phyloP scores from a whole-genome alignment of 64 coral and sea anemone species.

The Platygyra sinensis region DNA sequence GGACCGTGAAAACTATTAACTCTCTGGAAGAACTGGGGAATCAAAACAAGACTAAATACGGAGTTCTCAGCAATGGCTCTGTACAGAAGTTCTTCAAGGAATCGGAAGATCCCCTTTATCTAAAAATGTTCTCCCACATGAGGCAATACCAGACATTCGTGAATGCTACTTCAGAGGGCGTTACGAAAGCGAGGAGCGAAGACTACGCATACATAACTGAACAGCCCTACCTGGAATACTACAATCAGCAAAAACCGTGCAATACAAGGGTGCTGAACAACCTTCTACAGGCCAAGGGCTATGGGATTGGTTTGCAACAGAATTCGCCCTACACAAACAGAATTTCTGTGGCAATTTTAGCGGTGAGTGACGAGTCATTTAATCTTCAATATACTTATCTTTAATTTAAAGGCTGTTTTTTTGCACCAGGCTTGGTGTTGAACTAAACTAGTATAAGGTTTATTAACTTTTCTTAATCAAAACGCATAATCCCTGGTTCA shows the following conservation, averaged over 20 bases:
- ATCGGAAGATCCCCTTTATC: slow-evolving; percentile 59
- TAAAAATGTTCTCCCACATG: slow-evolving; percentile 77
- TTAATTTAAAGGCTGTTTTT: too few relatives aligned
- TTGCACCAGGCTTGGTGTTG: too few relatives aligned
- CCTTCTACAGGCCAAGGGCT: slow-evolving; percentile 80
- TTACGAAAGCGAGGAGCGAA: slow-evolving; percentile 45
- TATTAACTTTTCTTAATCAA: too few relatives aligned
- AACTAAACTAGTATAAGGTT: too few relatives aligned
- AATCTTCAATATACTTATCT: too few relatives aligned
- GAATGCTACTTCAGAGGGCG: slow-evolving; percentile 52
- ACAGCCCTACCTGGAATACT: slow-evolving; percentile 63
- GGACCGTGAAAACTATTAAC: slow-evolving; percentile 65
- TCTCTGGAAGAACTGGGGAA: slow-evolving; percentile 75
- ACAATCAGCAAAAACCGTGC: slow-evolving; percentile 77
- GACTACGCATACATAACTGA: slow-evolving; percentile 92
- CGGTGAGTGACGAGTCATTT: slow-evolving; percentile 20
- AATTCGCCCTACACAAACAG: slow-evolving; percentile 73
- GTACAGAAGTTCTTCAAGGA: slow-evolving; percentile 70
- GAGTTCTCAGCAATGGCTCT: slow-evolving; percentile 58
- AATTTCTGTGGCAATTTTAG: slow-evolving; percentile 78
- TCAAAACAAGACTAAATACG: slow-evolving; percentile 76
- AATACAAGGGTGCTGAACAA: slow-evolving; percentile 83
- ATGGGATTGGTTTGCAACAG: slow-evolving; percentile 86
- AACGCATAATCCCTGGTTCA: too few relatives aligned
- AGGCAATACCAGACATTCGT: slow-evolving; percentile 49